Evolutionary conservation across 1,140 invertebrate genomes (phyloP), one percentile per base, ranked within the genome.

Genomic region (Pararge aegeria): DNA sequence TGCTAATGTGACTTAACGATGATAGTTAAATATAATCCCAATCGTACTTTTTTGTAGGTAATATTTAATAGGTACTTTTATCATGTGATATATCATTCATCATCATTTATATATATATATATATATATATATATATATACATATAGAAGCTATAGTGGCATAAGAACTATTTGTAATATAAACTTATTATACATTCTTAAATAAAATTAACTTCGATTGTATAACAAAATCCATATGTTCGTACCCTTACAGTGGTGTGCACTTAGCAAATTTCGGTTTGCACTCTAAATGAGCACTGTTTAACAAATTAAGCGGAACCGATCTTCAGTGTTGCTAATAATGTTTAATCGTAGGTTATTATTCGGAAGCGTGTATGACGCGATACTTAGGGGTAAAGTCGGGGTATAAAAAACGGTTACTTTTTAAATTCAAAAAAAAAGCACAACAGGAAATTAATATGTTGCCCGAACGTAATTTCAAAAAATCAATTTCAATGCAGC

Each of bases 211-310:
- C n/a, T n/a, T n/a, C n/a, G n/a, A n/a, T n/a, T n/a, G n/a, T n/a
- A n/a, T n/a, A n/a, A n/a, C n/a, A n/a, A n/a, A n/a, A n/a, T n/a
- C n/a, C n/a, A 18, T 42, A 15, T 42, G 38, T 42, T 19, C 64
- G 53, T 61, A 53, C 55, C 67, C 59, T 72, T 66, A 67, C 71
- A 68, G 53, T 68, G 64, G 58, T 61, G 66, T 66, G 66, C 67
- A 72, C 75, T 78, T 84, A 78, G 68, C 71, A 68, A 78, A 73
- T 73, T 77, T 76, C 55, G 73, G 69, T 68, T 73, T 66, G 62
- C 59, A 68, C 68, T 66, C 57, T 64, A 76, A 76, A 82, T 75
- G 67, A 75, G 59, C 75, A 75, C 68, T 67, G 72, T 78, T 64
- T 69, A 61, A 63, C 66, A 75, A 77, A 81, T 81, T 75, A 74